Evolutionary conservation across 2,113 vertebrate species (phyloP).

Genomic region (Scortum barcoo): DNA sequence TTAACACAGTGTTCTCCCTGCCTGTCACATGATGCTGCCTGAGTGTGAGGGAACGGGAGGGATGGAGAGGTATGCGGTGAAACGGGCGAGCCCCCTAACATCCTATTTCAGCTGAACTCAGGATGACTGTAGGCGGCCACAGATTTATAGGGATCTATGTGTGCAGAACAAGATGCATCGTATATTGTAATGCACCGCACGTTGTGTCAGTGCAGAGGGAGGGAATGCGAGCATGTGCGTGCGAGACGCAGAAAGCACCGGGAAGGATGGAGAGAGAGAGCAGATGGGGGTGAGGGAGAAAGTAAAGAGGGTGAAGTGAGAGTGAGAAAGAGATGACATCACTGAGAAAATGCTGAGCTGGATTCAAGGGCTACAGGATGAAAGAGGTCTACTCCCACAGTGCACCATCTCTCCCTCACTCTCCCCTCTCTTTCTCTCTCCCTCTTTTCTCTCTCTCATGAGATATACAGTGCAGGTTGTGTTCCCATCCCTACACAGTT

Average conservation of each 20-base stretch:
- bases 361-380: conserved; percentile 75
- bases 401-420: conserved; percentile 45
- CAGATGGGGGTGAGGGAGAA: conserved; percentile 70
- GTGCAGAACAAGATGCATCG: conserved; percentile 36
- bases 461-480: conserved; percentile 78
- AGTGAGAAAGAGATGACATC: conserved; percentile 78
- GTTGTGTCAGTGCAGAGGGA: conserved; percentile 45
- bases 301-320: conserved; percentile 56
- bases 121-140: conserved; percentile 35
- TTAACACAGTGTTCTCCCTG: conserved; percentile 64
- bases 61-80: conserved; percentile 18
- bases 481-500: conserved; percentile 69
- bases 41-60: conserved; percentile 16
- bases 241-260: conserved; percentile 50
- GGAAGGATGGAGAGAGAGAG: conserved; percentile 58
- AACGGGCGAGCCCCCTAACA: conserved; percentile 8
- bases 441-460: conserved; percentile 28
- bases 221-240: conserved; percentile 54
- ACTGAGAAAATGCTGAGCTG: conserved; percentile 81
- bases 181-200: conserved; percentile 59
- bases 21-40: conserved; percentile 61
- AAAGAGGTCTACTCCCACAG: conserved; percentile 68
- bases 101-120: conserved; percentile 25
- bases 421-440: neutral
- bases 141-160: conserved; percentile 53